Percentiles rank a stretch among this genome's conserved stretches.
These are phyloP conservation scores for Trinorchestia longiramus DNA, from an alignment of 1,140 invertebrate genomes.

Conservation along the genomic window DNA sequence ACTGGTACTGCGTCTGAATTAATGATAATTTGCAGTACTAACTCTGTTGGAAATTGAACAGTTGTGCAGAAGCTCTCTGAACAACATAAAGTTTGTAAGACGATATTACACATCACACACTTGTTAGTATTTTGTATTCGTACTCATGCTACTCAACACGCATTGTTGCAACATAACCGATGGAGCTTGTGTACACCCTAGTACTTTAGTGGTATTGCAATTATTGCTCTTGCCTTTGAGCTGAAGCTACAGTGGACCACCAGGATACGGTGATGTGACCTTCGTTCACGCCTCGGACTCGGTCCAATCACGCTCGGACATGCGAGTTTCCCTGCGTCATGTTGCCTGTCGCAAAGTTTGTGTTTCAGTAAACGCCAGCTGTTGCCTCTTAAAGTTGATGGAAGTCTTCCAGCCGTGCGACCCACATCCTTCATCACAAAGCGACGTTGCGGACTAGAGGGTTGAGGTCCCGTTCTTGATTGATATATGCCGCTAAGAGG, in stretches of 20 bases:
- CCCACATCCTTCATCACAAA: not conserved
- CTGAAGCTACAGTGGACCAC: no score
- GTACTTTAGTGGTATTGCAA: no score
- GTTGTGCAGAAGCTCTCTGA: not conserved
- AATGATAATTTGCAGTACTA: not conserved
- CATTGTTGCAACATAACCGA: not conserved
- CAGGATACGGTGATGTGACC: no score
- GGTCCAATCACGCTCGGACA: not conserved
- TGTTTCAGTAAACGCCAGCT: not conserved
- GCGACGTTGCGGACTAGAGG: not conserved
- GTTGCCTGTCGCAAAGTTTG: not conserved
- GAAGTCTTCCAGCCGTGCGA: not conserved
- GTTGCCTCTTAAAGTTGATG: not conserved
- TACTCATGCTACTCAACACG: not conserved
- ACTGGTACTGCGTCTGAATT: not conserved
- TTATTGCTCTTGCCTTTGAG: no score
- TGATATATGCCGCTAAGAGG: no score
- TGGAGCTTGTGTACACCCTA: no score
- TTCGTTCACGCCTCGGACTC: not conserved
- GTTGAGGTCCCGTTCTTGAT: not conserved
- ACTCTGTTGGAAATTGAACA: not conserved
- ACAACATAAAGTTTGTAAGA: not conserved
- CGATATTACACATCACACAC: not conserved
- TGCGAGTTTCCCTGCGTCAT: not conserved
- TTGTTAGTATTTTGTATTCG: not conserved